A percentile compares a stretch with the other conserved stretches of the same genome.
phyloP scores from a whole-genome alignment of 2,797 vertebrate genomes.

The Manis crassicaudata region DNA sequence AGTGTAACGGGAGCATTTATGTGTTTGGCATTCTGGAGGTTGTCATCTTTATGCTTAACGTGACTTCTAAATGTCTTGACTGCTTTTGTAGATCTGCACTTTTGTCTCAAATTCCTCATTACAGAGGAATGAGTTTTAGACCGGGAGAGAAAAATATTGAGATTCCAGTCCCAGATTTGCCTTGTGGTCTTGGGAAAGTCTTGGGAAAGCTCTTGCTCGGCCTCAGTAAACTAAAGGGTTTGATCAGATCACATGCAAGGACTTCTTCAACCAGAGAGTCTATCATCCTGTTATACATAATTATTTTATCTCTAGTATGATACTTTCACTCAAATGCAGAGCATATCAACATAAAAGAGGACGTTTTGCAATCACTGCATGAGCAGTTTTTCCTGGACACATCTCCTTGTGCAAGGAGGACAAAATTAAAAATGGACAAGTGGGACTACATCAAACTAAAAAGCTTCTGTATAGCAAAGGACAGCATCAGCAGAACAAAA shows the following conservation, averaged over 20 bases:
- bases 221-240: neutral
- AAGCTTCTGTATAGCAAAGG: no score
- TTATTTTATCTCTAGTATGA: neutral
- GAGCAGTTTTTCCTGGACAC: no score
- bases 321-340: constrained; percentile 14
- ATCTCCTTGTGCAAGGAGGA: no score
- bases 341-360: neutral
- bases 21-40: constrained; percentile 37
- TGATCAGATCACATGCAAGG: neutral
- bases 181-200: neutral
- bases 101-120: constrained; percentile 31
- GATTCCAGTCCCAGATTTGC: neutral
- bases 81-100: constrained; percentile 22
- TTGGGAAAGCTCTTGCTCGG: neutral
- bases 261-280: neutral
- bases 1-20: neutral
- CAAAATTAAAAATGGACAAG: no score
- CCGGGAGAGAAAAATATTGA: neutral
- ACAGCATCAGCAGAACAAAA: no score
- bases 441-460: no score
- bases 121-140: constrained; percentile 37
- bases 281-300: neutral
- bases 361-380: neutral
- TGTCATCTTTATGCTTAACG: constrained; percentile 23
- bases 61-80: constrained; percentile 23